Conservation (phyloP, 2,888 invertebrate species). For the Pollenia angustigena region DNA sequence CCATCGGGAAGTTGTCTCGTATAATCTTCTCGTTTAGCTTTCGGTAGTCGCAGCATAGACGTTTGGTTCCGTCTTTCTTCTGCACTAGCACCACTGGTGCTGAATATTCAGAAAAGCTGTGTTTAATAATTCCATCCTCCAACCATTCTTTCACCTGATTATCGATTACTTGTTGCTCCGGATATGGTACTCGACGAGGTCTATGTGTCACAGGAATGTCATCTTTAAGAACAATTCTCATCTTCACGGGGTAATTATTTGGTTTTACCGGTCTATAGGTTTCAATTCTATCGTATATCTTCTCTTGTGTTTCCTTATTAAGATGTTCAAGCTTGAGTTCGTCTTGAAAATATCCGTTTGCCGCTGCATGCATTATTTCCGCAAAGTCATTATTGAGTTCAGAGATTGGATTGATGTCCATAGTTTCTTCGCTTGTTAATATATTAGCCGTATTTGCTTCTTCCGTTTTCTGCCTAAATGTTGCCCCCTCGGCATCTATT, state of each 20-base stretch:
- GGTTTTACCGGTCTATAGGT: neutral
- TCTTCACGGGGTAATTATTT: neutral
- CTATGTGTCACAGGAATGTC: neutral
- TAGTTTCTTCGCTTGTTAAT: neutral
- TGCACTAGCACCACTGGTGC: slow-evolving; percentile 53
- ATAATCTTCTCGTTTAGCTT: slow-evolving; percentile 54
- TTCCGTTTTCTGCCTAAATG: neutral
- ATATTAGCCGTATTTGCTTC: neutral
- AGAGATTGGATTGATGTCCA: neutral
- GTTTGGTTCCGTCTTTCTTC: slow-evolving; percentile 63
- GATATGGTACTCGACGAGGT: slow-evolving; percentile 46
- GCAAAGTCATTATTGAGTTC: neutral
- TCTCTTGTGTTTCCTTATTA: neutral
- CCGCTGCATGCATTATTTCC: neutral
- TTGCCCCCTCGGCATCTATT: neutral
- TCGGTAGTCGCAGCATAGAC: slow-evolving; percentile 60
- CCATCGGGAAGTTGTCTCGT: slow-evolving; percentile 47
- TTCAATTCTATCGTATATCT: neutral
- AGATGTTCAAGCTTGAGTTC: neutral
- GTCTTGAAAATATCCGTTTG: neutral
- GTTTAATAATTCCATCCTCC: slow-evolving; percentile 4
- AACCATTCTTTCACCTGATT: slow-evolving; percentile 44
- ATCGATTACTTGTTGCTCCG: slow-evolving; percentile 41
- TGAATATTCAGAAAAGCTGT: slow-evolving; percentile 63
- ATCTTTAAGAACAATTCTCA: neutral